Evolutionary conservation across 2,888 invertebrate species (phyloP).

Genomic region (Stenodema calcarata): DNA sequence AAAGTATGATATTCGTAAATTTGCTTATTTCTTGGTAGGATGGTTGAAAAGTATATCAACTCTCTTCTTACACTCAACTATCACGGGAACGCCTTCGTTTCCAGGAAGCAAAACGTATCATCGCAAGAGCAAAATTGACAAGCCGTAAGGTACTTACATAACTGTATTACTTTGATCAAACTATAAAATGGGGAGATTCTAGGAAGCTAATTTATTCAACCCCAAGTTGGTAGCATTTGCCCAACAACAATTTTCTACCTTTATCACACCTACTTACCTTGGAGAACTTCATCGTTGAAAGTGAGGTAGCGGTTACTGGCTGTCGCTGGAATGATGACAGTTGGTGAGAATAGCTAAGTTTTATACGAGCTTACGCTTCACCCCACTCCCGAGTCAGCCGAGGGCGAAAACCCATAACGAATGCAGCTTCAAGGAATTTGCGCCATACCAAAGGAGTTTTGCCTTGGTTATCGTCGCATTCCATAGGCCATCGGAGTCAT

Average conservation of each 20-base stretch:
- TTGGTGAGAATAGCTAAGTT: neutral
- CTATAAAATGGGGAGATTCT: too few species aligned
- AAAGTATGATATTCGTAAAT: too few species aligned
- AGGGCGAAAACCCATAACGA: neutral
- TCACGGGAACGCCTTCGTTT: too few species aligned
- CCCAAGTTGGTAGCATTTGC: too few species aligned
- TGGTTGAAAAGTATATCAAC: too few species aligned
- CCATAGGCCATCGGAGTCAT: neutral
- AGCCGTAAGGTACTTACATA: too few species aligned
- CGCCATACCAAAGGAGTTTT: neutral
- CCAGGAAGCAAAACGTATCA: too few species aligned
- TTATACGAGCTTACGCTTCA: neutral
- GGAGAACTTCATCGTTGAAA: neutral
- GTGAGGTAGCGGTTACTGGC: neutral
- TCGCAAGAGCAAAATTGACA: too few species aligned
- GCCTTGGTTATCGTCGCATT: neutral
- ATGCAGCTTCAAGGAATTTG: constrained; percentile 5
- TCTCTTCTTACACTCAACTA: too few species aligned
- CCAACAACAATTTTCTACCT: too few species aligned
- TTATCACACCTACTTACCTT: neutral
- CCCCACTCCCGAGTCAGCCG: neutral
- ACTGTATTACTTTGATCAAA: too few species aligned
- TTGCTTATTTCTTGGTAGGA: too few species aligned
- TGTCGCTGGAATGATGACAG: neutral
- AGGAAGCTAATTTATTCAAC: neutral